phyloP scores from a whole-genome alignment of 2,797 vertebrate species.

The Coregonus suidteri region DNA sequence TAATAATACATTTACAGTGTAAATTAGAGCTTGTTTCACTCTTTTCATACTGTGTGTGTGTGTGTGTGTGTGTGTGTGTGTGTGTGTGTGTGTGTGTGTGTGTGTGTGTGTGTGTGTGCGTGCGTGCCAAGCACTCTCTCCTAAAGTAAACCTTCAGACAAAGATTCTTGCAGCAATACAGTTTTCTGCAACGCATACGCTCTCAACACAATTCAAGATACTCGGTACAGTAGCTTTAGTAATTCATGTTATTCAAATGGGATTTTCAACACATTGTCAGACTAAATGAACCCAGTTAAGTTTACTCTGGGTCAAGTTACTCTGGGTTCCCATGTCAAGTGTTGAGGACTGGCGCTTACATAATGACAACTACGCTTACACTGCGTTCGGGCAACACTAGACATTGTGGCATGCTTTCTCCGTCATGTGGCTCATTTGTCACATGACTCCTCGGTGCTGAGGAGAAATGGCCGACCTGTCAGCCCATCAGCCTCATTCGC shows the following conservation, averaged over 20 bases:
- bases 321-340: not conserved
- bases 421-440: not conserved
- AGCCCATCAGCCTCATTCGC: not conserved
- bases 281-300: no score
- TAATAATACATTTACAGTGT: conserved; percentile 65
- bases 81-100: no score
- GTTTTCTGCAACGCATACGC: not conserved
- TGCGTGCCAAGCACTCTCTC: not conserved
- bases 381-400: not conserved
- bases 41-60: not conserved
- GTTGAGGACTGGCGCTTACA: no score
- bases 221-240: no score
- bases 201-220: not conserved
- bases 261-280: no score
- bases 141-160: not conserved
- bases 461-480: not conserved
- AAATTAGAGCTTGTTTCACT: conserved; percentile 29
- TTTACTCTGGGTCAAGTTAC: not conserved
- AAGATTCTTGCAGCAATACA: not conserved
- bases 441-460: not conserved
- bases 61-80: no score
- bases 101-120: no score
- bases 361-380: no score
- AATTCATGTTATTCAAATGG: no score
- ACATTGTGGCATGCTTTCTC: not conserved